Evolutionary conservation across 2,113 vertebrate genomes (phyloP), one percentile per base, ranked within the genome.

Genomic region (Lophius piscatorius): DNA sequence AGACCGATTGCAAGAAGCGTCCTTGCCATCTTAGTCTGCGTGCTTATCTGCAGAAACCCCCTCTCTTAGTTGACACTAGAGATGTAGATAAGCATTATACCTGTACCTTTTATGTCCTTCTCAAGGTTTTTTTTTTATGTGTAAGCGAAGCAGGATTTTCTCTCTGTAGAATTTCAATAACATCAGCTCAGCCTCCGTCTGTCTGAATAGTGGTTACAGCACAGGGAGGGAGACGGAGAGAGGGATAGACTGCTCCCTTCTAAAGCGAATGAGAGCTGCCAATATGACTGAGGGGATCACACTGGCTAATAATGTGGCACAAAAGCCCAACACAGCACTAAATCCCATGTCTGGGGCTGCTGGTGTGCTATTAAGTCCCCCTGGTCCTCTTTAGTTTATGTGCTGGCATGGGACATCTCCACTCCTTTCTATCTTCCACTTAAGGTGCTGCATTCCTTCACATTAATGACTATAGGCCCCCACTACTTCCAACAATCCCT

Each of bases 301-400:
- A 80, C 81, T 63, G 77, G 63, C 70, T 87, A 82, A 87, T 83
- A 83, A 85, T 83, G 77, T 87, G 62, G 65, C 78, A 85, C 80
- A 82, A 85, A 83, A 83, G 79, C 86, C 70, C 72, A 82, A 81
- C 78, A 57, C 47, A 9, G 58, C 61, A 74, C 61, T 81, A 82
- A 82, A 86, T 80, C 81, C 80, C 65, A 44, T 73, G 64, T 81
- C 65, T 83, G 71, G 71, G 69, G 35, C 61, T 10, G 21, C 51
- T 78, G 63, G 66, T 70, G 65, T 87, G 73, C 76, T 71, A 76
- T 80, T 59, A 78, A 81, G 81, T 72, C 68, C 82, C 81, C 71
- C 67, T 36, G 23, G 74, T 74, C 61, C 57, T 73, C 63, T 70
- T 60, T 44, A 47, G 61, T 71, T 58, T 60, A 20, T 71, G 58